Evolutionary conservation across 2,888 invertebrate species (phyloP), one percentile per base, ranked within the genome.

Genomic region (Drosophila macrospina): DNA sequence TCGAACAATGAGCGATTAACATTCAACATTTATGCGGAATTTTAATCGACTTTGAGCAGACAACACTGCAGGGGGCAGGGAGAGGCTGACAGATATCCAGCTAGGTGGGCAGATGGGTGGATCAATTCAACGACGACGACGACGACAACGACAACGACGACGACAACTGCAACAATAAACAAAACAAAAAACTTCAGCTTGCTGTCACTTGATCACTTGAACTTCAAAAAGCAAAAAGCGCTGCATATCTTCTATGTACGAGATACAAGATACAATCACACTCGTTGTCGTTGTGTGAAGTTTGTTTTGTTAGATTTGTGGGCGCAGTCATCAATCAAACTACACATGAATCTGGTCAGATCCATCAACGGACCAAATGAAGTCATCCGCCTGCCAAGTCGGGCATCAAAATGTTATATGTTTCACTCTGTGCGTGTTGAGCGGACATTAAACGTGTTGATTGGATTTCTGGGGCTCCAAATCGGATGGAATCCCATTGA

Each of bases 1-100:
- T 60, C 73, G 57, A 82, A 85, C 84, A 85, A 85, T 85, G 87
- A 85, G 70, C 86, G 87, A 85, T 85, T 87, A 85, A 85, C 88
- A 86, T 87, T 85, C 80, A 77, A 70, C 70, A 59, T 59, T 42
- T 67, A 44, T 69, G 80, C 57, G 83, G 86, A 85, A 85, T 85
- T 85, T 85, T 85, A 85, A 85, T 85, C 83, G 88, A 85, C 86
- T 87, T 70, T 36, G 51, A 39, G 39, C 13, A 63, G 63, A 45
- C 16, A n/a, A n/a, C n/a, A n/a, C n/a, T n/a, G n/a, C n/a, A 26
- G 26, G 41, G 13, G 24, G 45, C 10, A n/a, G 30, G 10, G 28
- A 28, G 11, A n/a, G 16, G 4, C 32, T 13, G 24, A 32, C 48
- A 28, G 44, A 11, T 57, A 37, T 16, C 36, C 52, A 45, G 57